These are phyloP conservation scores for Nymphalis urticae DNA, from an alignment of 2,888 invertebrate species.

Conservation along the genomic window DNA sequence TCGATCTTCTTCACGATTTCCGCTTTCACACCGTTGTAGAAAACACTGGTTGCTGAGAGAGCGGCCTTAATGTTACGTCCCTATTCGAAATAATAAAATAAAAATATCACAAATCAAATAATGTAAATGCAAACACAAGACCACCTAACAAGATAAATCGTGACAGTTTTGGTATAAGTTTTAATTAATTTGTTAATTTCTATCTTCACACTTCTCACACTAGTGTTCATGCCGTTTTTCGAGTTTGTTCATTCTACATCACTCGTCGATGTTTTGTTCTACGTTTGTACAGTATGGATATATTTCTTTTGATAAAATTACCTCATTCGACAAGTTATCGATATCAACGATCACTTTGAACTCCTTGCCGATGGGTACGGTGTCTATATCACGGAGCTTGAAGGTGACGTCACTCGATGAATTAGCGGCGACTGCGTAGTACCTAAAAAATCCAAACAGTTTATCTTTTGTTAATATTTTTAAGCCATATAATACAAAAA, in stretches of 20 bases:
- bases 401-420: slow-evolving; percentile 83
- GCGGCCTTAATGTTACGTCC: slow-evolving; percentile 84
- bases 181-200: too few relatives aligned
- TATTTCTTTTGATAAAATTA: slow-evolving; percentile 38
- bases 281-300: too few relatives aligned
- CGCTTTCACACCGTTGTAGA: slow-evolving; percentile 89
- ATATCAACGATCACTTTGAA: slow-evolving; percentile 86
- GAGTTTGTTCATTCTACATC: too few relatives aligned
- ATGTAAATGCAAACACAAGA: background rate
- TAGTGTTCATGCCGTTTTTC: too few relatives aligned
- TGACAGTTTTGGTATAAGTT: too few relatives aligned
- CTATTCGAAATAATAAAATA: slow-evolving; percentile 44
- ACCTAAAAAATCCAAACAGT: slow-evolving; percentile 59
- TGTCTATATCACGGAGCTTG: slow-evolving; percentile 84
- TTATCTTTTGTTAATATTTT: too few relatives aligned
- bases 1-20: slow-evolving; percentile 86
- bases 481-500: background rate
- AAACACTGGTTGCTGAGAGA: slow-evolving; percentile 85
- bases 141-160: too few relatives aligned
- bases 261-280: too few relatives aligned
- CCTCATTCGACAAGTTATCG: slow-evolving; percentile 81
- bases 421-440: slow-evolving; percentile 82
- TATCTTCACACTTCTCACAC: too few relatives aligned
- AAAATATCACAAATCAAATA: background rate
- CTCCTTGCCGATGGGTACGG: slow-evolving; percentile 85